Evolutionary conservation across 1,140 invertebrate genomes (phyloP).

Genomic region (Penaeus japonicus): DNA sequence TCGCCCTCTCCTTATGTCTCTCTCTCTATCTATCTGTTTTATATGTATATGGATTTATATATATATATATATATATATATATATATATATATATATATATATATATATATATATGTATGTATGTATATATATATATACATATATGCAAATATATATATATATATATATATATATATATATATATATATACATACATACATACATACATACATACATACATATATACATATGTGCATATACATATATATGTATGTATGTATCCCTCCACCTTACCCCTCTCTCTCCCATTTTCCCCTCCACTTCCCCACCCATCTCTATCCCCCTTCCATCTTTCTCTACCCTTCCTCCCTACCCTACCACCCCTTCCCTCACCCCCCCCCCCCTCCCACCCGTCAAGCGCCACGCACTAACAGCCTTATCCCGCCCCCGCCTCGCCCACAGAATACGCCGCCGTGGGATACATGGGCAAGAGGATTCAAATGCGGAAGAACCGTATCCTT

Average conservation of each 20-base stretch:
- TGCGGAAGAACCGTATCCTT: constrained; percentile 88
- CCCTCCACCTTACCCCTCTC: neutral
- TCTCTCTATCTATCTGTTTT: neutral
- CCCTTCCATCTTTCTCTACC: neutral
- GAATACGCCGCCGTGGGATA: constrained; percentile 84
- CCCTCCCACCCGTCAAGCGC: too few species aligned
- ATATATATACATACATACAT: neutral
- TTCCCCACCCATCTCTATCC: neutral
- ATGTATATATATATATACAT: neutral
- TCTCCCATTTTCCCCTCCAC: neutral
- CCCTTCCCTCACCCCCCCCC: too few species aligned
- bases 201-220: neutral
- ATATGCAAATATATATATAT: neutral
- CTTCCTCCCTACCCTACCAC: neutral
- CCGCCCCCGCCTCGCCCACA: too few species aligned
- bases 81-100: constrained; percentile 1
- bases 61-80: constrained; percentile 6
- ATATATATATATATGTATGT: neutral
- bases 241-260: neutral
- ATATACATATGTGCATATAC: neutral
- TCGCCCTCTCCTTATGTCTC: too few species aligned
- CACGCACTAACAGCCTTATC: too few species aligned
- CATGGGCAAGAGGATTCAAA: constrained; percentile 94
- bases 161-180: neutral
- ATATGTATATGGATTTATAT: neutral